A percentile compares a stretch with the other conserved stretches of the same genome.
These are phyloP conservation scores for Drosophila limbata DNA, from an alignment of 2,888 invertebrate genomes.

Conservation along the genomic window DNA sequence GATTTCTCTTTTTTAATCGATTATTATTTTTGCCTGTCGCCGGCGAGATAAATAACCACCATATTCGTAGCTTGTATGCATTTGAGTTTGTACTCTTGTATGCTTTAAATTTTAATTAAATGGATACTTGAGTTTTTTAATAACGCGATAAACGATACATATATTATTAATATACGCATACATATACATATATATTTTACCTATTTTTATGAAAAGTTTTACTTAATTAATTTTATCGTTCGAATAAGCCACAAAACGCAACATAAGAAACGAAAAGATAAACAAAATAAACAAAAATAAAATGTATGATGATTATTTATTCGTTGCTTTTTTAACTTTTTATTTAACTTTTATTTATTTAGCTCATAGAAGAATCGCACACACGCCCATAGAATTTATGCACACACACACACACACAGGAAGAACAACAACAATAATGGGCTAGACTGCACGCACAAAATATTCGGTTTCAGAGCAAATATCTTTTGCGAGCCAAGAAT, in stretches of 20 bases:
- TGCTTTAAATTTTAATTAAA: slow-evolving; percentile 54
- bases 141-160: slow-evolving; percentile 29
- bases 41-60: slow-evolving; percentile 19
- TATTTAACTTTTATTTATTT: slow-evolving; percentile 25
- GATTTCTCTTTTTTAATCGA: slow-evolving; percentile 33
- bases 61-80: slow-evolving; percentile 19
- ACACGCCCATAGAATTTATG: slow-evolving; percentile 26
- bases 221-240: slow-evolving; percentile 67
- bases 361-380: slow-evolving; percentile 3
- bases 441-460: slow-evolving; percentile 62
- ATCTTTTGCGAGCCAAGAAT: slow-evolving; percentile 8
- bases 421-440: slow-evolving; percentile 20
- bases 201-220: slow-evolving; percentile 71
- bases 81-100: slow-evolving; percentile 1
- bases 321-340: slow-evolving; percentile 14
- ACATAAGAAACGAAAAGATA: slow-evolving; percentile 38
- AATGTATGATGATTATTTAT: slow-evolving; percentile 62
- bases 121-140: slow-evolving; percentile 42
- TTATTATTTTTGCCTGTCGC: slow-evolving; percentile 18
- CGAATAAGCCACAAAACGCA: slow-evolving; percentile 54
- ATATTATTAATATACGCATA: slow-evolving; percentile 33
- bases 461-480: slow-evolving; percentile 62
- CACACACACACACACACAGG: slow-evolving; percentile 15
- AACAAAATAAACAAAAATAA: slow-evolving; percentile 57
- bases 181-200: slow-evolving; percentile 62